These are phyloP conservation scores for Lysandra bellargus DNA, from an alignment of 2,888 invertebrate species.

Conservation along the genomic window DNA sequence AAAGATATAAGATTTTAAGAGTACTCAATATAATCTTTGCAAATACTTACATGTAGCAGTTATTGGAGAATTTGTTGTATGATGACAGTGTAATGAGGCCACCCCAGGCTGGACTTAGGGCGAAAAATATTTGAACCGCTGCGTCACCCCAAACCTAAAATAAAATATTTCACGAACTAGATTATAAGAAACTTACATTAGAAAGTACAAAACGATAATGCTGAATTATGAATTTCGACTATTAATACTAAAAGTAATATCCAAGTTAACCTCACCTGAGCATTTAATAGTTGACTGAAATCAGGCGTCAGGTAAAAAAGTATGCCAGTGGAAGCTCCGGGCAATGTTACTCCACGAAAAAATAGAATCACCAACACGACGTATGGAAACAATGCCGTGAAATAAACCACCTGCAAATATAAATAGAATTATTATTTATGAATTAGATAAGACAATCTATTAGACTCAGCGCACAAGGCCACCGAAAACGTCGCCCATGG, in stretches of 20 bases:
- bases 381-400: conserved; percentile 88
- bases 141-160: conserved; percentile 89
- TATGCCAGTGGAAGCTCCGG: conserved; percentile 89
- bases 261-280: conserved; percentile 73
- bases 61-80: conserved; percentile 91
- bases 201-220: too few relatives aligned
- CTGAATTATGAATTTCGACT: too few relatives aligned
- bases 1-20: not conserved
- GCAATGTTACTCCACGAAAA: conserved; percentile 88
- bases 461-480: too few relatives aligned
- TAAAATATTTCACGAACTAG: not conserved
- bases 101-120: conserved; percentile 92
- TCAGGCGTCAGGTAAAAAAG: conserved; percentile 89
- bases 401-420: conserved; percentile 83
- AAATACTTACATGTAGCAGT: conserved; percentile 86
- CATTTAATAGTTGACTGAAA: conserved; percentile 85
- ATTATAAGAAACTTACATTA: too few relatives aligned
- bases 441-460: too few relatives aligned
- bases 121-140: conserved; percentile 93
- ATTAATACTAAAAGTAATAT: not conserved
- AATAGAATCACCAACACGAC: conserved; percentile 88
- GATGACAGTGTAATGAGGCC: conserved; percentile 92
- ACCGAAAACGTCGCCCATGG: too few relatives aligned
- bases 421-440: not conserved
- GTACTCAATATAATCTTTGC: not conserved